These are phyloP conservation scores for Tamandua tetradactyla DNA, from an alignment of 2,797 vertebrate species.

Conservation along the genomic window DNA sequence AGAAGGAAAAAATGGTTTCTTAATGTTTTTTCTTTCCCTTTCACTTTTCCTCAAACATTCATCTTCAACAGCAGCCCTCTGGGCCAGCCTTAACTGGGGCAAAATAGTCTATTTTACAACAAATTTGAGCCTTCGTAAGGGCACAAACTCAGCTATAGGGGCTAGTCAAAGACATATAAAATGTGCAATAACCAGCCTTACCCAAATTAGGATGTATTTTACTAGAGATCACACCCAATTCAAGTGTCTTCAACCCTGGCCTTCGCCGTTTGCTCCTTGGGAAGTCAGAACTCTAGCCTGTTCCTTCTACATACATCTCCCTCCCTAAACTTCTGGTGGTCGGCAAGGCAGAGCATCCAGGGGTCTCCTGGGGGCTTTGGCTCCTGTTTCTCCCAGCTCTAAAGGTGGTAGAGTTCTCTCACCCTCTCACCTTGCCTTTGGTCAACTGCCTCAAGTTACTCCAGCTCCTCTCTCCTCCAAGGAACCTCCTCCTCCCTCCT, in stretches of 20 bases:
- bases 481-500: no score
- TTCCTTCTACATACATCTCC: fast-evolving
- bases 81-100: background rate
- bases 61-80: background rate
- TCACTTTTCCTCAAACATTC: background rate
- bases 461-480: no score
- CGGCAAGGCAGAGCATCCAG: background rate
- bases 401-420: background rate
- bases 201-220: no score
- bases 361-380: fast-evolving
- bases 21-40: background rate
- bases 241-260: background rate
- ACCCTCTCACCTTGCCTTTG: background rate
- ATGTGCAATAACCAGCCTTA: background rate
- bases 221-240: background rate
- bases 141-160: background rate
- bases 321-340: background rate
- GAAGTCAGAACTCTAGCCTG: fast-evolving
- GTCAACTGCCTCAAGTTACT: background rate
- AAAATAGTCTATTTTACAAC: background rate
- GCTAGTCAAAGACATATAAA: background rate
- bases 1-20: background rate
- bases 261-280: no score
- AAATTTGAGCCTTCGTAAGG: background rate
- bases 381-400: background rate